Conservation (phyloP, 2,797 vertebrate genomes). For the Ceryle rudis region DNA sequence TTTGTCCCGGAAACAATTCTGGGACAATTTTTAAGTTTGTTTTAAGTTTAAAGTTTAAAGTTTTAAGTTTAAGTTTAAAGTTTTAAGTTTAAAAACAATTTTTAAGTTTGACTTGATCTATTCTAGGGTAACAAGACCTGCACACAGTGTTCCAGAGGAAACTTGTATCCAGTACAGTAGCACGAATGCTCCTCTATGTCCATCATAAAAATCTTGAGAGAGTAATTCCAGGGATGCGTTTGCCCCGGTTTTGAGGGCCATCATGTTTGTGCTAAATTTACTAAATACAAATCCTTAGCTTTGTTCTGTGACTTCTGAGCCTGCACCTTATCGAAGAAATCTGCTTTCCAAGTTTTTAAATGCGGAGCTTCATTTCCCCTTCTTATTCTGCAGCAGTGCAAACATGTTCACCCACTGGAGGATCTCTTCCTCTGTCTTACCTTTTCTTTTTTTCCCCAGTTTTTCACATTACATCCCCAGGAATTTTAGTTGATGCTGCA, state of each 20-base stretch:
- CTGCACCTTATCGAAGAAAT: neutral
- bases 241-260: neutral
- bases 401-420: neutral
- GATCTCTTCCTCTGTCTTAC: neutral
- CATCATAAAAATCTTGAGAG: neutral
- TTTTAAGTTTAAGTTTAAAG: no score
- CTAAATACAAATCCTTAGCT: neutral
- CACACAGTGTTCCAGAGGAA: neutral
- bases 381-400: neutral
- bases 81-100: no score
- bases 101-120: neutral
- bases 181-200: neutral
- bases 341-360: neutral
- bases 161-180: neutral
- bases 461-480: neutral
- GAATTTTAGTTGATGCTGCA: neutral
- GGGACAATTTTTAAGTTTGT: neutral
- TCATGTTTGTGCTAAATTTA: neutral
- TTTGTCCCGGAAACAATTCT: neutral
- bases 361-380: neutral
- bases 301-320: neutral
- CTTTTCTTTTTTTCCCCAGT: neutral
- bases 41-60: no score
- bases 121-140: neutral
- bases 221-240: neutral